These are phyloP conservation scores for Ennomos fuscantarius DNA, from an alignment of 2,888 invertebrate genomes.

Conservation along the genomic window DNA sequence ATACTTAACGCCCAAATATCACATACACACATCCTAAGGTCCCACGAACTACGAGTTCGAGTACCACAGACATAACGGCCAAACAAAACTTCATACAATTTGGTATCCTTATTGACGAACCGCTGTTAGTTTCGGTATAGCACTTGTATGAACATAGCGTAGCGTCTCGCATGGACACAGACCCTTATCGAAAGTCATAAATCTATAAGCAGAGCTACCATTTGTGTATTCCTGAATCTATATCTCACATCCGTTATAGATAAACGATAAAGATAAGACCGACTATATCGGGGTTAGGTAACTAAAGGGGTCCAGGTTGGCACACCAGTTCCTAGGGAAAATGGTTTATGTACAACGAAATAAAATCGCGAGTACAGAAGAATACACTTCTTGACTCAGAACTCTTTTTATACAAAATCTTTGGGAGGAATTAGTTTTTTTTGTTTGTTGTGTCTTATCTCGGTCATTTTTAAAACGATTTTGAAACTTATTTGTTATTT, in stretches of 20 bases:
- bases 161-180: conserved; percentile 2
- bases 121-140: not conserved
- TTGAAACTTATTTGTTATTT: too few relatives aligned
- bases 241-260: conserved; percentile 21
- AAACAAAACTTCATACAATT: too few relatives aligned
- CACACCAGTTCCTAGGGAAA: conserved; percentile 26
- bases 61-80: too few relatives aligned
- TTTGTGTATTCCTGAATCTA: conserved; percentile 19
- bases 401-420: too few relatives aligned
- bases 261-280: conserved; percentile 25
- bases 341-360: conserved; percentile 16
- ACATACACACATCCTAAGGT: too few relatives aligned
- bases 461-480: too few relatives aligned
- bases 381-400: not conserved
- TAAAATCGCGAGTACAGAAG: conserved; percentile 8
- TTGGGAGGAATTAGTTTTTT: too few relatives aligned
- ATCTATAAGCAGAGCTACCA: conserved; percentile 17
- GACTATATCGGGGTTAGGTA: conserved; percentile 16
- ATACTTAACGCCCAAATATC: too few relatives aligned
- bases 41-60: too few relatives aligned
- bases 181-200: conserved; percentile 23
- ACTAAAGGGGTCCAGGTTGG: conserved; percentile 9
- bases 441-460: too few relatives aligned
- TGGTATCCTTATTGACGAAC: too few relatives aligned
- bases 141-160: conserved; percentile 3